Evolutionary conservation across 2,888 invertebrate species (phyloP), one percentile per base, ranked within the genome.

Genomic region (Microctonus aethiopoides): DNA sequence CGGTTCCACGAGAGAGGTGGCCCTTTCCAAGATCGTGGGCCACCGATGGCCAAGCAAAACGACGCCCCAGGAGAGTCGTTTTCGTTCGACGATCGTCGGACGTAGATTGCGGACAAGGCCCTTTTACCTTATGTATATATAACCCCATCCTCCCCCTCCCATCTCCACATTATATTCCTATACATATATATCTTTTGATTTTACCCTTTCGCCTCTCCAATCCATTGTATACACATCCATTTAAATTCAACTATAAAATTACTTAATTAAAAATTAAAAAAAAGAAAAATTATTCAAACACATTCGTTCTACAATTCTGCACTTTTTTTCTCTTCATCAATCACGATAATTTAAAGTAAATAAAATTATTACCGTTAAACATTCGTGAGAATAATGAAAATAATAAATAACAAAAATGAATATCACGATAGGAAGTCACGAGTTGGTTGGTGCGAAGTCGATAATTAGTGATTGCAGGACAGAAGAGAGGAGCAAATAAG

Each of bases 1-100:
- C 83, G 83, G 83, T 83, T 83, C 81, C 75, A 39, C 41, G 46
- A 34, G 32, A n/a, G 34, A 61, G 59, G 34, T 39, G 66, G 66
- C 56, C 66, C 70, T 60, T 69, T 51, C 39, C 51, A 36, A 70
- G 66, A 70, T 70, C 70, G 60, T 60, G 61, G 70, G 66, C 26
- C 60, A 46, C 66, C 54, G 68, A 63, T 61, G 41, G 39, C 32
- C 39, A 16, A n/a, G 46, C 36, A n/a, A 46, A 46, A 46, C 46
- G n/a, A 36, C 36, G 65, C 54, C 56, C 54, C 56, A 24, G 56
- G 56, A 56, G 26, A 54, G 64, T 46, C 56, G 65, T 24, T 66
- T 64, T 63, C 72, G 71, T 72, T 75, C 72, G 69, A 71, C 74
- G 73, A 66, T 76, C 74, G 74, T 73, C 71, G 67, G 69, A 34